Percentiles rank a stretch among this genome's conserved stretches.
Conservation (phyloP, 2,888 invertebrate genomes). For the Oligia latruncula region DNA sequence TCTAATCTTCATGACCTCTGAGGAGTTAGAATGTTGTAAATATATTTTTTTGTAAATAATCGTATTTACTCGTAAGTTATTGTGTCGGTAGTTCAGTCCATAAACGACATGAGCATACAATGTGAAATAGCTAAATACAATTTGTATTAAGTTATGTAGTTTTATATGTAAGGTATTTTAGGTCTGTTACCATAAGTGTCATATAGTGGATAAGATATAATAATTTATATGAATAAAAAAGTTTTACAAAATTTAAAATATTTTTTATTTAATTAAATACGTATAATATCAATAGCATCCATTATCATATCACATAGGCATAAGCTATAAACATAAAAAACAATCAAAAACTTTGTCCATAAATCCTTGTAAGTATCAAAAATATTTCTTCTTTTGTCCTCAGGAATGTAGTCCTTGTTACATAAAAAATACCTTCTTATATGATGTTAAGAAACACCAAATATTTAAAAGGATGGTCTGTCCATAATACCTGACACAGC, state of each 20-base stretch:
- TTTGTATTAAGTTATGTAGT: conserved; percentile 20
- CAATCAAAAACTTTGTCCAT: not conserved
- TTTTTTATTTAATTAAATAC: conserved; percentile 19
- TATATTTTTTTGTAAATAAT: conserved; percentile 49
- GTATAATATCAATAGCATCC: not conserved
- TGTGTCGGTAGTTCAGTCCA: conserved; percentile 30
- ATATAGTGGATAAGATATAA: conserved; percentile 74
- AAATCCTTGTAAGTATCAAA: conserved; percentile 1
- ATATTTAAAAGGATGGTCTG: not conserved
- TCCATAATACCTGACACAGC: not conserved
- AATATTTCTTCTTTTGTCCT: not conserved
- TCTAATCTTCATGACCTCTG: conserved; percentile 47
- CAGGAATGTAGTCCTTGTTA: not conserved
- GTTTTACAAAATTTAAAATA: not conserved
- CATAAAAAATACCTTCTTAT: not conserved
- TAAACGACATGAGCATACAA: not conserved
- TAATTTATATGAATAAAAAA: conserved; percentile 66
- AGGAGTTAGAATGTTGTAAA: conserved; percentile 44
- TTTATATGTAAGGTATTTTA: conserved; percentile 42
- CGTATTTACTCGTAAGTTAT: conserved; percentile 32
- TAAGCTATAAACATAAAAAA: not conserved
- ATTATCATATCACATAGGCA: not conserved
- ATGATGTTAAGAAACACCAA: not conserved
- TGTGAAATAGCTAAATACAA: conserved; percentile 18
- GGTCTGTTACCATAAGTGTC: conserved; percentile 76